Percentiles rank a stretch among this genome's conserved stretches.
phyloP scores from a whole-genome alignment of 1,140 invertebrate genomes.

The Delia radicum region DNA sequence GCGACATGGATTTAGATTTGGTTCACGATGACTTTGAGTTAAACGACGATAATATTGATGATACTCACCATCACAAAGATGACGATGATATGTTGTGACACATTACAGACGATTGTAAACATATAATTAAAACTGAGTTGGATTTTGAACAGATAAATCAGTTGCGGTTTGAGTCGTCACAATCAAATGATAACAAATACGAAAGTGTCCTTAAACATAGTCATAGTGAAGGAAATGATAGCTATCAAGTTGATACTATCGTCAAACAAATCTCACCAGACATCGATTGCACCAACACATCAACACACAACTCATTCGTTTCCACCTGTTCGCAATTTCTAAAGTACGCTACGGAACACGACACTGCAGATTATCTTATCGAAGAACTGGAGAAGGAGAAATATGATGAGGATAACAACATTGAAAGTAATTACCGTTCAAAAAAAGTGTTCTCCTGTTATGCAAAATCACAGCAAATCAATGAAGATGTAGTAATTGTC shows the following conservation, averaged over 20 bases:
- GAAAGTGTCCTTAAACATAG: not conserved
- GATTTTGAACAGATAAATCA: not conserved
- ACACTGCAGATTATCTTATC: not conserved
- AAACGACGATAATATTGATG: constrained; percentile 56
- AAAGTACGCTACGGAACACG: not conserved
- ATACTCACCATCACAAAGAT: constrained; percentile 46
- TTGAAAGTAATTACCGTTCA: not conserved
- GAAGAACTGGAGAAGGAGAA: no score
- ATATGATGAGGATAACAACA: not conserved
- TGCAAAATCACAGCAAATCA: no score
- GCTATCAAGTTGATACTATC: not conserved
- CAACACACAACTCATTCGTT: not conserved
- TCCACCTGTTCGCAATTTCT: not conserved
- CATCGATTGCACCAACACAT: not conserved
- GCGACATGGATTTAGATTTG: constrained; percentile 46
- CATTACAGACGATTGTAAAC: not conserved
- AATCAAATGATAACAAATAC: not conserved
- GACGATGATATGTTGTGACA: constrained; percentile 61
- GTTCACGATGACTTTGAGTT: constrained; percentile 55
- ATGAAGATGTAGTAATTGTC: not conserved
- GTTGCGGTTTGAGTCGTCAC: no score
- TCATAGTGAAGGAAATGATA: not conserved
- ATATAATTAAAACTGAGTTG: not conserved
- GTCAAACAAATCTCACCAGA: not conserved
- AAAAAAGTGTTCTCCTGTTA: no score